Evolutionary conservation across 2,797 vertebrate genomes (phyloP), one percentile per base, ranked within the genome.

Genomic region (Vespertilio murinus): DNA sequence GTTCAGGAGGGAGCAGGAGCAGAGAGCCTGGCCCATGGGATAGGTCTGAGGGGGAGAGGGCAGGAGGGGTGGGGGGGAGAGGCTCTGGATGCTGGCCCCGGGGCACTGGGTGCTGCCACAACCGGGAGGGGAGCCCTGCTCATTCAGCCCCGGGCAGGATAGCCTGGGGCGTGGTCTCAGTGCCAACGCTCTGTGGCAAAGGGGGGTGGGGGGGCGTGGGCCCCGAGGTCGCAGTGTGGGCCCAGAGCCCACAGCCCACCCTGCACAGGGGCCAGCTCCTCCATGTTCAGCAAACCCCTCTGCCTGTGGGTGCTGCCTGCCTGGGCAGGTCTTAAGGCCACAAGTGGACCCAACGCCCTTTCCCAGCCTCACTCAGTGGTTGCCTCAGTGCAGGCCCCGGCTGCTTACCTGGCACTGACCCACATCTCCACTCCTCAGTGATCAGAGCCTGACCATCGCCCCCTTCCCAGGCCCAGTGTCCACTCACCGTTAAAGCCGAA

Each of bases 191-290:
- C 54, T 25, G 9, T 42, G 42, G 42, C n/a, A n/a, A n/a, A n/a
- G 42, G 42, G 42, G 7, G 42, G 42, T 7, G 42, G 42, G 7
- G 3, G 23, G 22, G 54, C 22, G 42, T n/a, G n/a, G n/a, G n/a
- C 18, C 20, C 52, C 23, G 22, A 56, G 54, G 54, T 11, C 23
- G 1, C 9, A 4, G 52, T 9, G 8, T 23, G 52, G 52, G 2
- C 33, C 18, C 3, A 0, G 30, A 23, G n/a, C 61, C 22, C 40
- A 38, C 0, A 0, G 10, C 64, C 23, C 22, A 33, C 40, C 30
- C 30, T 17, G 61, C 5, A 7, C 61, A 8, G 6, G 12, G 61
- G 61, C 28, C 30, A 17, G 16, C 30, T 17, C 30, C 61, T 33
- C 14, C 3, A 1, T n/a, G 14, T 17, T 8, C 30, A 4, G 28